Evolutionary conservation across 2,797 vertebrate genomes (phyloP).

Genomic region (Kryptolebias ocellatus): DNA sequence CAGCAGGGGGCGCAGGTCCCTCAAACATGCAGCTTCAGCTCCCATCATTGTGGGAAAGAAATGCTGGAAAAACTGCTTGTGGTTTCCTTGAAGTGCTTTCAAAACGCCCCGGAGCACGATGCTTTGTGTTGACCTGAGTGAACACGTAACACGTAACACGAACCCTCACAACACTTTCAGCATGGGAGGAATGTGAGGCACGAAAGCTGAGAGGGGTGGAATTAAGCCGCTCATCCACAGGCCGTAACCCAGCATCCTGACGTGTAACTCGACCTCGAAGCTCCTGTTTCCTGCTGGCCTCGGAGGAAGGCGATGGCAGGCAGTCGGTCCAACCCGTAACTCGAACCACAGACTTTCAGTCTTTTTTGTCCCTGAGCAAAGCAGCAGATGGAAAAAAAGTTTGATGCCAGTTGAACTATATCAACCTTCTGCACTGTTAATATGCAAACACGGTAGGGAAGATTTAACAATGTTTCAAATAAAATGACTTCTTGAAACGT

Average conservation of each 20-base stretch:
- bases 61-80: slow-evolving; percentile 13
- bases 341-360: slow-evolving; percentile 3
- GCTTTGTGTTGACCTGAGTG: background rate
- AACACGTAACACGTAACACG: too few species aligned
- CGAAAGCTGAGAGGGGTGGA: slow-evolving; percentile 25
- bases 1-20: slow-evolving; percentile 16
- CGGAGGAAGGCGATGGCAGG: slow-evolving; percentile 8
- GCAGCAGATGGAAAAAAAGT: background rate
- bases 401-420: slow-evolving; percentile 19
- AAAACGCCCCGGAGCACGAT: background rate
- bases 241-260: slow-evolving; percentile 35
- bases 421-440: slow-evolving; percentile 27
- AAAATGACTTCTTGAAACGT: too few species aligned
- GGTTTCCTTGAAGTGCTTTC: background rate
- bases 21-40: background rate
- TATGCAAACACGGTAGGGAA: too few species aligned
- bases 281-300: slow-evolving; percentile 47
- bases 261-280: slow-evolving; percentile 45
- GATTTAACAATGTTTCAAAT: too few species aligned
- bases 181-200: background rate
- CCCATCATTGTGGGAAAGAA: background rate
- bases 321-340: slow-evolving; percentile 14
- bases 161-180: slow-evolving; percentile 4
- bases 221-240: slow-evolving; percentile 14
- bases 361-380: slow-evolving; percentile 4